Evolutionary conservation across 2,888 invertebrate species (phyloP), one percentile per base, ranked within the genome.

Genomic region (Calephelis perditalis): DNA sequence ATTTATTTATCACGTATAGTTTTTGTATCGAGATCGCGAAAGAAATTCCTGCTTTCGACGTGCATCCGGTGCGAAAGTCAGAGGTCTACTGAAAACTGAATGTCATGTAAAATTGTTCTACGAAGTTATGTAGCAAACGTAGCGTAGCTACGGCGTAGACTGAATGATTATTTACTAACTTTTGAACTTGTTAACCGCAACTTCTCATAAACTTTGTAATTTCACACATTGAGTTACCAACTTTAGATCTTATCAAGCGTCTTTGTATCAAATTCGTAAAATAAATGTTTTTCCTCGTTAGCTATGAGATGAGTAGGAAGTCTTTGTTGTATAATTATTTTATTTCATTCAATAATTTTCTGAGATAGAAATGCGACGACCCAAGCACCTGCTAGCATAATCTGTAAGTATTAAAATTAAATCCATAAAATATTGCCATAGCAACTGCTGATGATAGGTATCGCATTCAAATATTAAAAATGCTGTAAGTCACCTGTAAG

Each of bases 31-130:
- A 26, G 36, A 35, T 54, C 60, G 43, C 15, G 26, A 47, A 36
- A 54, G 3, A 59, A 47, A 45, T 45, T 36, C 54, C 45, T 12
- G 45, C 11, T 11, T 54, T 35, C 60, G 56, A 56, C 60, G 60
- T 60, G 60, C 60, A 56, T 44, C 40, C 60, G 26, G 7, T 47
- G n/a, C 37, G 40, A 47, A 45, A 35, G 56, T 46, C 55, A 36
- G 40, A 12, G 40, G 26, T 40, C 40, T 56, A 60, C 60, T 60
- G 60, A 60, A 46, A 45, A 26, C 44, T 45, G 54, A n/a, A 54
- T 54, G 11, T 54, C 52, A 54, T 54, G 52, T 36, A 54, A 54
- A 52, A 36, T 52, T 54, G 54, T 54, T 36, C n/a, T 36, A 54
- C n/a, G 36, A 54, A 54, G 36, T 54, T 54, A 54, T 36, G 54